phyloP scores from a whole-genome alignment of 1,140 invertebrate species.

The Platorchestia sp. region DNA sequence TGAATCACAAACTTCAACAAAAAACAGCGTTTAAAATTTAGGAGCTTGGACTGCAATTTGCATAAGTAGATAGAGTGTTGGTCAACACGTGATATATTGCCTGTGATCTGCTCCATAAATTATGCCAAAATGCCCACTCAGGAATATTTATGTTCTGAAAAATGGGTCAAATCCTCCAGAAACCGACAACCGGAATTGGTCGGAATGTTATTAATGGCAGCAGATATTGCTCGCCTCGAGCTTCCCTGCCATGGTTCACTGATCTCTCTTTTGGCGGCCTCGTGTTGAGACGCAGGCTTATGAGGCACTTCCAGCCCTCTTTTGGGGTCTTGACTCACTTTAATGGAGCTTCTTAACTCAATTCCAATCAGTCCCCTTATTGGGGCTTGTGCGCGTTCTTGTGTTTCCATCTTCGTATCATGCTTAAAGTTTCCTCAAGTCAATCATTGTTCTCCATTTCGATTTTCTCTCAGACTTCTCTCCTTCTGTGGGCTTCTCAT shows the following conservation, averaged over 20 bases:
- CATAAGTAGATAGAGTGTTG: constrained; percentile 54
- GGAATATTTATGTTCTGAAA: constrained; percentile 55
- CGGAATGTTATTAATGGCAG: constrained; percentile 51
- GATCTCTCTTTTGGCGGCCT: constrained; percentile 2
- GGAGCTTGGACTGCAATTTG: constrained; percentile 25
- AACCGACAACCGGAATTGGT: constrained; percentile 55
- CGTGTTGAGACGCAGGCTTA: neutral
- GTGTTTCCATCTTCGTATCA: too few species aligned
- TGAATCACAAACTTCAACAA: constrained; percentile 3
- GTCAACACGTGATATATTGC: constrained; percentile 48
- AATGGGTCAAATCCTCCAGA: constrained; percentile 53
- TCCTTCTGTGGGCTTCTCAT: too few species aligned
- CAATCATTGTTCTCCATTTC: too few species aligned
- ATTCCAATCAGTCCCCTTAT: too few species aligned
- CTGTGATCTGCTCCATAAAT: constrained; percentile 47
- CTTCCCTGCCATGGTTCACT: neutral
- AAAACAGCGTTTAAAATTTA: neutral
- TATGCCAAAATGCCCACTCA: constrained; percentile 38
- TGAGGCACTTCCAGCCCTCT: neutral
- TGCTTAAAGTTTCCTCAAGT: too few species aligned
- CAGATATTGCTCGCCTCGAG: constrained; percentile 21
- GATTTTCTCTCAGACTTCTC: too few species aligned
- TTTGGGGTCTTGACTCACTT: neutral
- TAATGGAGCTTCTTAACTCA: neutral
- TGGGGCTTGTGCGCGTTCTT: too few species aligned